Evolutionary conservation across 1,140 invertebrate genomes (phyloP).

Genomic region (Dryas iulia): DNA sequence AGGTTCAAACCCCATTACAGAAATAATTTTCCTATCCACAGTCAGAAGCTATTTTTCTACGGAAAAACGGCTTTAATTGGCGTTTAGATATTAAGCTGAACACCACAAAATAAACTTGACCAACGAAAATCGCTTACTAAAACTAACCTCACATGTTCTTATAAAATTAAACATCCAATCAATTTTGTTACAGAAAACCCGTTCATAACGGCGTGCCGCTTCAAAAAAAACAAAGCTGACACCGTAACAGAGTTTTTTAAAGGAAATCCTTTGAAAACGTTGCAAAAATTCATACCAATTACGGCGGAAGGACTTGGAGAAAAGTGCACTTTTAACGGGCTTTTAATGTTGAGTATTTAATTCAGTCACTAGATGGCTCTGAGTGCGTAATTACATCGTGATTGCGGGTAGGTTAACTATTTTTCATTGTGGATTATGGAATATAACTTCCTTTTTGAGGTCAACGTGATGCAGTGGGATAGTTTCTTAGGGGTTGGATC

Average conservation of each 20-base stretch:
- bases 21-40: too few relatives aligned
- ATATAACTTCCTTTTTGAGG: neutral
- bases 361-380: slow-evolving; percentile 23
- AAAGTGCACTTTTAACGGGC: slow-evolving; percentile 18
- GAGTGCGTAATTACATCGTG: slow-evolving; percentile 20
- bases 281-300: slow-evolving; percentile 19
- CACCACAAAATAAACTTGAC: too few relatives aligned
- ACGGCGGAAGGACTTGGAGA: slow-evolving; percentile 7
- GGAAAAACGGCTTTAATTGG: too few relatives aligned
- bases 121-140: neutral
- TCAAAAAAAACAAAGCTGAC: neutral
- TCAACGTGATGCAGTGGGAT: too few relatives aligned
- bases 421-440: neutral
- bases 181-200: neutral
- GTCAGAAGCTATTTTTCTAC: too few relatives aligned
- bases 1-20: too few relatives aligned
- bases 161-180: neutral
- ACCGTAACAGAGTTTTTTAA: neutral
- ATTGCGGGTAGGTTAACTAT: slow-evolving; percentile 16
- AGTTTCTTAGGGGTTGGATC: too few relatives aligned
- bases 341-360: slow-evolving; percentile 23
- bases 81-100: neutral
- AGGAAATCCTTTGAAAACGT: slow-evolving; percentile 17
- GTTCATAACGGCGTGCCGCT: neutral
- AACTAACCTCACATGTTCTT: neutral